Percentiles rank a stretch among this genome's conserved stretches.
Conservation (phyloP, 2,113 vertebrate species). For the Hippocampus barbouri region DNA sequence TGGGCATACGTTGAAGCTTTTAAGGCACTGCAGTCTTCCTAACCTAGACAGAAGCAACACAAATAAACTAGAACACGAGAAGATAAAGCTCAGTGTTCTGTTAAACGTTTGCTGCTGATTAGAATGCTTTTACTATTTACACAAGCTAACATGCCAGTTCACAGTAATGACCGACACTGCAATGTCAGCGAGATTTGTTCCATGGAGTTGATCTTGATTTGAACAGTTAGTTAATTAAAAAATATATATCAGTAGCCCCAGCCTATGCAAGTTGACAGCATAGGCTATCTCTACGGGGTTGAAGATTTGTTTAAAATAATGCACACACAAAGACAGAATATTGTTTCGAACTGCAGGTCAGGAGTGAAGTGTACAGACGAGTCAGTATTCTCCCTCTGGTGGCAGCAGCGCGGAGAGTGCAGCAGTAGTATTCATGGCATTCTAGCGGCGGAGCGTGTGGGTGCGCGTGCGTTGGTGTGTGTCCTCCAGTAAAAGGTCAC, state of each 20-base stretch:
- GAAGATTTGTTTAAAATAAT: neutral
- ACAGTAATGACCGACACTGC: neutral
- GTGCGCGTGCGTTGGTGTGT: constrained; percentile 9
- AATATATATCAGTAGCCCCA: neutral
- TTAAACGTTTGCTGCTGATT: neutral
- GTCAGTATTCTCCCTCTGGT: constrained; percentile 33
- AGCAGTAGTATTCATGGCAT: constrained; percentile 44
- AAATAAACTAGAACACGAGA: neutral
- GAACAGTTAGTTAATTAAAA: neutral
- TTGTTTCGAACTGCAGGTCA: constrained; percentile 35
- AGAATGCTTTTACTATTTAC: neutral
- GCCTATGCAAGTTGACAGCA: neutral
- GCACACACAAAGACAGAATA: neutral
- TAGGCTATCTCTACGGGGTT: neutral
- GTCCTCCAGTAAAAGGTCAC: constrained; percentile 69
- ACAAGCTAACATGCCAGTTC: neutral
- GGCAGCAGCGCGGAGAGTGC: constrained; percentile 20
- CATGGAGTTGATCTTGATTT: neutral
- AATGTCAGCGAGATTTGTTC: neutral
- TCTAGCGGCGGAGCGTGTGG: constrained; percentile 41
- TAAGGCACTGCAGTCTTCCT: neutral
- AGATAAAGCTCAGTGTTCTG: neutral
- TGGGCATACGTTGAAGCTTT: neutral
- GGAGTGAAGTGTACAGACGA: constrained; percentile 6
- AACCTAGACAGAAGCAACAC: neutral